Evolutionary conservation across 2,888 invertebrate species (phyloP).

Genomic region (Invenusta paracnida): DNA sequence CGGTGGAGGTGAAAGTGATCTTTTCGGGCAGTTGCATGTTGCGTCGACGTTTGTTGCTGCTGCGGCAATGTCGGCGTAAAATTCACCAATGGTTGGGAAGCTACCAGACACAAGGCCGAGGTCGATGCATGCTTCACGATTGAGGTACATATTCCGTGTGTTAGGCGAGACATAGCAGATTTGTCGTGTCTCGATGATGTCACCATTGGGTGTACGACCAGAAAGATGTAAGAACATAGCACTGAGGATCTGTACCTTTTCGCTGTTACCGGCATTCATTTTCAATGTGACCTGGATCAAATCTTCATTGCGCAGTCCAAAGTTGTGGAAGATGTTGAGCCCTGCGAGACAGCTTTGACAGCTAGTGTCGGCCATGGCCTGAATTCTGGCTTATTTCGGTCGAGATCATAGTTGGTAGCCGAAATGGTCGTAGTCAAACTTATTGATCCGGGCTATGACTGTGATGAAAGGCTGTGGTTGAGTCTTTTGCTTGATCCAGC

Average conservation of each 20-base stretch:
- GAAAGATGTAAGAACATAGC: too few relatives aligned
- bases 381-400: background rate
- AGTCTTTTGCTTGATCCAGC: background rate
- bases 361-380: background rate
- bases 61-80: too few relatives aligned
- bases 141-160: too few relatives aligned
- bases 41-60: too few relatives aligned
- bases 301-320: background rate
- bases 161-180: too few relatives aligned
- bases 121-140: too few relatives aligned
- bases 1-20: too few relatives aligned
- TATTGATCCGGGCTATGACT: background rate
- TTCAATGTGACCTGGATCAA: background rate
- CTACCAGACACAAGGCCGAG: too few relatives aligned
- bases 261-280: background rate
- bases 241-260: background rate
- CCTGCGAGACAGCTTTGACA: constrained; percentile 20
- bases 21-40: too few relatives aligned
- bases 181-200: too few relatives aligned
- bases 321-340: background rate
- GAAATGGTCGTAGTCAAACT: background rate
- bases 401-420: background rate
- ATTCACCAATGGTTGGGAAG: too few relatives aligned
- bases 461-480: background rate
- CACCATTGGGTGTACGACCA: too few relatives aligned